Conservation (phyloP, 2,113 vertebrate species). For the Lates calcarifer region DNA sequence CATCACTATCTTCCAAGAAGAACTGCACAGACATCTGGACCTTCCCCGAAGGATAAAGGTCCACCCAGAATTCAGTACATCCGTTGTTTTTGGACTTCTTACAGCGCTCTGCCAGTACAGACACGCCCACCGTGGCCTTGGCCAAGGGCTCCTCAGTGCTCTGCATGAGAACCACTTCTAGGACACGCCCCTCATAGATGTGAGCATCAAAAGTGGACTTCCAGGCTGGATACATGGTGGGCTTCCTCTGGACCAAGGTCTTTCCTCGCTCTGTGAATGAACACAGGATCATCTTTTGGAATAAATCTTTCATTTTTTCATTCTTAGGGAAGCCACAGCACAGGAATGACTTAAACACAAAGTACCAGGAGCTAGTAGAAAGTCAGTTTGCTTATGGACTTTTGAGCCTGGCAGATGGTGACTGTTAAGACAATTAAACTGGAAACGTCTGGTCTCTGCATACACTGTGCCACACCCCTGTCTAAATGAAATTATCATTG, state of each 20-base stretch:
- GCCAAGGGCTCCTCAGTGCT: slow-evolving; percentile 91
- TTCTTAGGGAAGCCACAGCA: not conserved
- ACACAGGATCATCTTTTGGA: slow-evolving; percentile 1
- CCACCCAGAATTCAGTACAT: slow-evolving; percentile 93
- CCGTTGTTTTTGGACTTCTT: slow-evolving; percentile 89
- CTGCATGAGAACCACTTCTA: slow-evolving; percentile 95
- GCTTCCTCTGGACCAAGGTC: slow-evolving; percentile 95
- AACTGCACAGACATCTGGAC: slow-evolving; percentile 82
- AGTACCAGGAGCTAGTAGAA: not conserved
- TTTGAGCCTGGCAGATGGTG: slow-evolving; percentile 19
- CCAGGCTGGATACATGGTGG: slow-evolving; percentile 97
- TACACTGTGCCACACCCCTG: not conserved
- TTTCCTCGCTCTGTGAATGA: slow-evolving; percentile 92
- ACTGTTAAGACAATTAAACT: slow-evolving; percentile 6
- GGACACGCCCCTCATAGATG: slow-evolving; percentile 93
- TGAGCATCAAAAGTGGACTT: slow-evolving; percentile 94
- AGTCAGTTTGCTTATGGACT: not conserved
- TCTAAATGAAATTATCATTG: slow-evolving; percentile 2
- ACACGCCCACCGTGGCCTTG: slow-evolving; percentile 93
- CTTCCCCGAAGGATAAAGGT: slow-evolving; percentile 83
- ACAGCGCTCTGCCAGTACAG: slow-evolving; percentile 92
- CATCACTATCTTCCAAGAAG: slow-evolving; percentile 81
- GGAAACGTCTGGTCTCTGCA: not conserved
- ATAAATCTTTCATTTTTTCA: not conserved
- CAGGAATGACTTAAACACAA: not conserved